Base-by-base conservation (phyloP, 1,140 invertebrate species). In the Cyphomyrmex costatus region DNA sequence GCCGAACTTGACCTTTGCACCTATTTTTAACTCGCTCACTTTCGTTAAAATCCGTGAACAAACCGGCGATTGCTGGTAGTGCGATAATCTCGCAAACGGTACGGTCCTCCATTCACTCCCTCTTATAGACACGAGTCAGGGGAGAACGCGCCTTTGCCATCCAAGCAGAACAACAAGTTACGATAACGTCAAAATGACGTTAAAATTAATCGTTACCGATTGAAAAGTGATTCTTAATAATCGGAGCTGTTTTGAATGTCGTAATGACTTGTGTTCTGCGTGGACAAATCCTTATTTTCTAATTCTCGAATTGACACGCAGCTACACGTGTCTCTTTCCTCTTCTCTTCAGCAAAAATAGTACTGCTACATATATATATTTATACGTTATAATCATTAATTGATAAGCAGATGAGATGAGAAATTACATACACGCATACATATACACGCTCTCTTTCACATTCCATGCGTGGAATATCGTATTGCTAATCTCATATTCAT, bases 1-100 rank as follows among this genome's bases (percentile, higher is more conserved):
- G 49, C 12, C 21, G 86, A 90, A 90, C 86, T 90, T 90, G 88
- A 90, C 82, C 88, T 76, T 77, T 85, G 56, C 16, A 58, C 27
- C 8, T 78, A 46, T 78, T 78, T 60, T 60, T 80, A 65, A 24
- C 24, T 56, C 49, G 14, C n/a, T 56, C 14, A 49, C 46, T 19
- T 68, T 53, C 21, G 63, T 66, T 46, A 2, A 36, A 66, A 65
- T 65, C 30, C 61, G 61, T 33, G 19, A 42, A 24, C 21, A 16
- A 77, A 36, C 76, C 8, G 8, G 58, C 33, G 56, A 80, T 36
- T n/a, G 24, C 24, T 53, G 36, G 33, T 63, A 33, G 4, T 33
- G 24, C 74, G 74, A 46, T 77, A 21, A 2, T 53, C 0, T 27
- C 27, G 16, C 27, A 16, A 16, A 19, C 4, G 1, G 7, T n/a